These are phyloP conservation scores for Cephus pulcher DNA, from an alignment of 2,888 invertebrate genomes.

Conservation along the genomic window DNA sequence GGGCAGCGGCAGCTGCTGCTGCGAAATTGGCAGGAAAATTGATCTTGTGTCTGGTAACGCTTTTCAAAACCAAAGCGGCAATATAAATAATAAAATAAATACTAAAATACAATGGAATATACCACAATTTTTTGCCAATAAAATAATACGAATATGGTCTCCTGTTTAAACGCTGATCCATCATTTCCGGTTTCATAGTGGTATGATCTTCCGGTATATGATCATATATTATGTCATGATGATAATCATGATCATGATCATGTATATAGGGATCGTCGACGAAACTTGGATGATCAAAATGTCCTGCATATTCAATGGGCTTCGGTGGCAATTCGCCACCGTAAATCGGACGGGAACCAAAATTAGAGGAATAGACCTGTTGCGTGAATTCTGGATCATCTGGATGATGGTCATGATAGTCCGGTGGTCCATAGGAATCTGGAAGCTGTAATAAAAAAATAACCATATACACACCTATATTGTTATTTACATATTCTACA, in stretches of 20 bases:
- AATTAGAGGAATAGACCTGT: conserved; percentile 3
- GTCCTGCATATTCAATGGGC: conserved; percentile 39
- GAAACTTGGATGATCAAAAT: conserved; percentile 55
- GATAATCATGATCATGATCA: conserved; percentile 67
- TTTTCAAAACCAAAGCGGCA: conserved; percentile 78
- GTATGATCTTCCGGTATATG: conserved; percentile 66
- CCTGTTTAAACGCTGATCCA: conserved; percentile 60
- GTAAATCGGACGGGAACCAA: conserved; percentile 22
- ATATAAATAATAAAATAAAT: conserved; percentile 76
- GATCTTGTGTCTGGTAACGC: conserved; percentile 80
- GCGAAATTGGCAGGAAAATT: conserved; percentile 61
- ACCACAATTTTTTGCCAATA: conserved; percentile 80
- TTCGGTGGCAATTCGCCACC: conserved; percentile 39
- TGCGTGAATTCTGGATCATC: conserved; percentile 5
- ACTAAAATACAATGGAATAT: conserved; percentile 81
- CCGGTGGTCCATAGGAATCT: conserved; percentile 6
- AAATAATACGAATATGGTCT: conserved; percentile 78
- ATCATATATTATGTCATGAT: conserved; percentile 52
- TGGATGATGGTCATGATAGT: conserved; percentile 1
- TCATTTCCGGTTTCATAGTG: conserved; percentile 55
- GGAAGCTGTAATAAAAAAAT: conserved; percentile 8
- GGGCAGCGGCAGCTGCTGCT: conserved; percentile 38
- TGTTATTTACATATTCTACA: not conserved
- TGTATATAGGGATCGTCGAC: conserved; percentile 61
- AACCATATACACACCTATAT: not conserved